phyloP scores from a whole-genome alignment of 2,888 invertebrate species.

The Lordiphosa andalusiaca region DNA sequence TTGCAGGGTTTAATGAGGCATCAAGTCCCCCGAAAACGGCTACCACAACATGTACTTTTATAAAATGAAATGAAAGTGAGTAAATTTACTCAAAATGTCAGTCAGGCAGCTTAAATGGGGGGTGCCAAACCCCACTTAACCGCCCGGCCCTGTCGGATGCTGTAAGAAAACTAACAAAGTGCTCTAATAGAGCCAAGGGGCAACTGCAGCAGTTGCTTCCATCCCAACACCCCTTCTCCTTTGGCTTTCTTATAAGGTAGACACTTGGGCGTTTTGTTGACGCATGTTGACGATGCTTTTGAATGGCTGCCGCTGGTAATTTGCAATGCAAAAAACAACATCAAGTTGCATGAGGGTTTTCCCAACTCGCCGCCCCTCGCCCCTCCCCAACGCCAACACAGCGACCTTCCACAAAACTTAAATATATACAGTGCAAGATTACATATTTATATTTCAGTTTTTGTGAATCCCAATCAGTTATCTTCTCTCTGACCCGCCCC shows the following conservation, averaged over 20 bases:
- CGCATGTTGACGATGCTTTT: slow-evolving; percentile 57
- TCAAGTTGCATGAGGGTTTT: slow-evolving; percentile 19
- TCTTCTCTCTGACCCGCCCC: slow-evolving; percentile 17
- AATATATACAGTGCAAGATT: slow-evolving; percentile 33
- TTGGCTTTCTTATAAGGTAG: slow-evolving; percentile 4
- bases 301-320: slow-evolving; percentile 50
- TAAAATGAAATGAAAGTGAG: slow-evolving; percentile 33
- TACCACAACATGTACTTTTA: slow-evolving; percentile 18
- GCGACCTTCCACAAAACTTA: slow-evolving; percentile 29
- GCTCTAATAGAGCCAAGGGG: slow-evolving; percentile 51
- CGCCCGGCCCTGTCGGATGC: slow-evolving; percentile 30
- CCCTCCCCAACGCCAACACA: background rate
- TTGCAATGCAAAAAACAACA: slow-evolving; percentile 71
- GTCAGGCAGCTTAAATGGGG: slow-evolving; percentile 39
- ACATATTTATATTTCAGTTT: slow-evolving; percentile 36
- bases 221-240: background rate
- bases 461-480: slow-evolving; percentile 30
- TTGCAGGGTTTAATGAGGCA: slow-evolving; percentile 54
- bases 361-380: too few species aligned
- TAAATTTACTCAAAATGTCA: slow-evolving; percentile 54
- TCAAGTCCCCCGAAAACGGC: slow-evolving; percentile 16
- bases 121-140: background rate
- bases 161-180: slow-evolving; percentile 60
- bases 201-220: slow-evolving; percentile 19
- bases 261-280: slow-evolving; percentile 43